These are phyloP conservation scores for Lophochroa leadbeateri DNA, from an alignment of 2,113 vertebrate species.

Conservation along the genomic window DNA sequence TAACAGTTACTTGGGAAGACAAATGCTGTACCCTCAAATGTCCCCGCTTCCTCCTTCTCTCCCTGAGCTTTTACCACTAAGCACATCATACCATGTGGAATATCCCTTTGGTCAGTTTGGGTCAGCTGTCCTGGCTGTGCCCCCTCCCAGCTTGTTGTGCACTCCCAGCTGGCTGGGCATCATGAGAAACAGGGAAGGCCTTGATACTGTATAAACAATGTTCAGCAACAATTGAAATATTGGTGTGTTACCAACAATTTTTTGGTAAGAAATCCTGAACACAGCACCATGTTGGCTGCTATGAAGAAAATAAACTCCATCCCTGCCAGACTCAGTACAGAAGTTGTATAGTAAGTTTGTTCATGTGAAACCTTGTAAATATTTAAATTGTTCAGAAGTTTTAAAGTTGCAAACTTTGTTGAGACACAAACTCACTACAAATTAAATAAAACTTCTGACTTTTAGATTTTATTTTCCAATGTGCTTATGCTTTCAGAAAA, in stretches of 20 bases:
- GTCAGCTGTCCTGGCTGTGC: not conserved
- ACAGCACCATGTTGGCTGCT: not conserved
- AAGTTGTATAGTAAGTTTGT: not conserved
- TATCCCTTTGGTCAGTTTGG: not conserved
- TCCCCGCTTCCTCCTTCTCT: not conserved
- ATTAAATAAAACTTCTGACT: not conserved
- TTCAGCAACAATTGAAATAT: not conserved
- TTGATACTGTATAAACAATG: not conserved
- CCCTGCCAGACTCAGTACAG: not conserved
- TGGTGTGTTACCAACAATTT: not conserved
- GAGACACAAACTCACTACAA: not conserved
- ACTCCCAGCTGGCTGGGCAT: not conserved
- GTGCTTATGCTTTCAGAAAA: not conserved
- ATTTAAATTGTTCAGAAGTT: not conserved
- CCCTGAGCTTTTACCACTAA: not conserved
- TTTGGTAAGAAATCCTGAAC: not conserved
- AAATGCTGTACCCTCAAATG: not conserved
- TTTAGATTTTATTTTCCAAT: not conserved
- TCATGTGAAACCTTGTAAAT: not conserved
- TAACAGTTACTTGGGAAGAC: not conserved
- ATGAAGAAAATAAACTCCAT: not conserved
- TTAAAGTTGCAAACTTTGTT: not conserved
- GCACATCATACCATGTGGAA: not conserved
- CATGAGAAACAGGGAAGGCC: not conserved
- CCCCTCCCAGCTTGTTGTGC: not conserved